Conservation (phyloP, 2,888 invertebrate species). For the Acanthococcus lagerstroemiae region DNA sequence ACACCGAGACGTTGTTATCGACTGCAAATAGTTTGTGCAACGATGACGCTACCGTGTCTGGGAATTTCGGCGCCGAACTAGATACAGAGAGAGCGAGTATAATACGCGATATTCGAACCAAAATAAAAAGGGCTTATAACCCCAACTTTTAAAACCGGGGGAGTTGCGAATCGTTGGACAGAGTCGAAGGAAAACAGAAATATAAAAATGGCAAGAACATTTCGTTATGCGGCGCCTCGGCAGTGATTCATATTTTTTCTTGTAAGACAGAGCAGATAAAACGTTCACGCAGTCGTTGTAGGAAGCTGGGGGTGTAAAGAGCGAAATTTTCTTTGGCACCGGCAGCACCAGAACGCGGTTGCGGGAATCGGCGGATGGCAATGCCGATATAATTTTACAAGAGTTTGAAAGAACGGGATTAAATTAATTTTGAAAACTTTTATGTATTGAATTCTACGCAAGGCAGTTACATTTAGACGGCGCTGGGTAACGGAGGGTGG, state of each 20-base stretch:
- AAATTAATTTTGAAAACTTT: no score
- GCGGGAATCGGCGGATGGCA: no score
- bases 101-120: background rate
- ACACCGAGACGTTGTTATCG: conserved; percentile 17
- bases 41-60: conserved; percentile 24
- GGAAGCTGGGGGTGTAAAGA: no score
- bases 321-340: no score
- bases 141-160: background rate
- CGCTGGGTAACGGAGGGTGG: no score
- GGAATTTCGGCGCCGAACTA: conserved; percentile 28
- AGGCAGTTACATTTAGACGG: no score
- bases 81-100: conserved; percentile 13
- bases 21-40: conserved; percentile 28
- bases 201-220: conserved; percentile 16
- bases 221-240: conserved; percentile 15
- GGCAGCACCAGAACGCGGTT: no score
- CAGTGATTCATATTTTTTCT: conserved; percentile 25
- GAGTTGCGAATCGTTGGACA: no score
- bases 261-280: no score
- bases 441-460: no score
- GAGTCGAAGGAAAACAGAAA: conserved; percentile 1
- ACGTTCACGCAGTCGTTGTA: background rate
- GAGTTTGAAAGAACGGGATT: no score
- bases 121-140: conserved; percentile 4
- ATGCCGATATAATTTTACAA: no score